These are phyloP conservation scores for Diorhabda carinulata DNA, from an alignment of 1,140 invertebrate genomes.

Conservation along the genomic window DNA sequence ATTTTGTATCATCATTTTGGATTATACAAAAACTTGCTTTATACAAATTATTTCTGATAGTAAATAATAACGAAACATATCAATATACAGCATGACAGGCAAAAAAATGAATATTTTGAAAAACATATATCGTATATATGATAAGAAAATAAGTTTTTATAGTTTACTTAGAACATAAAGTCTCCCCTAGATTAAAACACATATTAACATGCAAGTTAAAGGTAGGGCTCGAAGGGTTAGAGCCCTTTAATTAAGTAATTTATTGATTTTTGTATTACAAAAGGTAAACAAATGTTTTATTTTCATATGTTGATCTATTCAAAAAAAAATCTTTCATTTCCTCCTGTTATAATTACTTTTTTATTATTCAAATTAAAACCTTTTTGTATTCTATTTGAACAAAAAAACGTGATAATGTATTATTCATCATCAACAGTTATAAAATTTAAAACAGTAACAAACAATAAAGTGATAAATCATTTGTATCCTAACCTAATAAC, in stretches of 20 bases:
- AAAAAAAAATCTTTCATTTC: no score
- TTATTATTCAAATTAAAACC: neutral
- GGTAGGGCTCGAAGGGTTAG: conserved; percentile 11
- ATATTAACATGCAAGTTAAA: conserved; percentile 14
- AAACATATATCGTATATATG: no score
- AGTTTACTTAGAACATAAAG: no score
- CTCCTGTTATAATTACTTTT: neutral
- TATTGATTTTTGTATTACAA: conserved; percentile 10
- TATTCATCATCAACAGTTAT: no score
- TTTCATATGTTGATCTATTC: neutral
- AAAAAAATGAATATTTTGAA: no score
- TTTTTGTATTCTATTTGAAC: neutral
- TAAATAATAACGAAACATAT: no score
- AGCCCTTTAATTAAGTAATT: conserved; percentile 6
- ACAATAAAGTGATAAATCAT: neutral
- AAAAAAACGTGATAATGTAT: neutral
- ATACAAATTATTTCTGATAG: no score
- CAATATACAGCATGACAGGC: no score
- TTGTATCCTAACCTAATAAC: conserved; percentile 5
- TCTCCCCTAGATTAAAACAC: neutral
- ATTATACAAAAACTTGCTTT: no score
- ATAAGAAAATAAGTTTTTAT: no score
- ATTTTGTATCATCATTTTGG: no score
- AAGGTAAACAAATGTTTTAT: conserved; percentile 9
- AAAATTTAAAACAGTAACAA: neutral